phyloP scores from a whole-genome alignment of 2,888 invertebrate species.

The Polydrusus pterygomalis region DNA sequence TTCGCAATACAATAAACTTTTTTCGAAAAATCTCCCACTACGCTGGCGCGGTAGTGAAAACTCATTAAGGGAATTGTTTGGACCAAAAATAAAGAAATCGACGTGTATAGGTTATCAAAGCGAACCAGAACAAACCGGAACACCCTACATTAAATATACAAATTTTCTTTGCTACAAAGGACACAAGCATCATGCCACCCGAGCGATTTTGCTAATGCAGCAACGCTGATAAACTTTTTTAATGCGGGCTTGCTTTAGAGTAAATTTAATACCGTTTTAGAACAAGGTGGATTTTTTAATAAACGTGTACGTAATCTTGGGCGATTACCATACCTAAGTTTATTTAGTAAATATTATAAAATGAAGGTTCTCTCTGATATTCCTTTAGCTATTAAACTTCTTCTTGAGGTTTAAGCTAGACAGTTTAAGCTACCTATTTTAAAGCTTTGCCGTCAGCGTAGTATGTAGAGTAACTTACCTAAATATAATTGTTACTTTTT shows the following conservation, averaged over 20 bases:
- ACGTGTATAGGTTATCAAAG: background rate
- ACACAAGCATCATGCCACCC: conserved; percentile 2
- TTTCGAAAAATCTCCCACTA: too few relatives aligned
- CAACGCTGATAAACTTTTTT: conserved; percentile 23
- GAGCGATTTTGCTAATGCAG: conserved; percentile 12
- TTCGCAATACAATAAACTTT: too few relatives aligned
- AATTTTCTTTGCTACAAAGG: conserved; percentile 23
- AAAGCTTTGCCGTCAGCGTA: background rate
- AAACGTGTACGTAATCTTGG: conserved; percentile 12
- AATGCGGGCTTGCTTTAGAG: conserved; percentile 10
- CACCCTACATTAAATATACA: background rate
- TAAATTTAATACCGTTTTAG: conserved; percentile 30
- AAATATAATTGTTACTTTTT: too few relatives aligned
- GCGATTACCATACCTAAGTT: conserved; percentile 1
- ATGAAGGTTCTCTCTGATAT: background rate
- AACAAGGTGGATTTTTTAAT: conserved; percentile 26
- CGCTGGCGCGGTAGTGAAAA: too few relatives aligned
- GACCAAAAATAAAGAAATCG: too few relatives aligned
- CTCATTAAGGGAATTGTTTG: too few relatives aligned
- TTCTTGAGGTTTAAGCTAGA: too few relatives aligned
- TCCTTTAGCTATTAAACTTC: background rate
- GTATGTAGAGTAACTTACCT: too few relatives aligned
- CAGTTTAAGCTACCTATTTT: too few relatives aligned
- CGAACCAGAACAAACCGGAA: too few relatives aligned
- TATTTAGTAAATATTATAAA: conserved; percentile 1